Evolutionary conservation across 2,888 invertebrate species (phyloP).

Genomic region (Drosophila prolongata): DNA sequence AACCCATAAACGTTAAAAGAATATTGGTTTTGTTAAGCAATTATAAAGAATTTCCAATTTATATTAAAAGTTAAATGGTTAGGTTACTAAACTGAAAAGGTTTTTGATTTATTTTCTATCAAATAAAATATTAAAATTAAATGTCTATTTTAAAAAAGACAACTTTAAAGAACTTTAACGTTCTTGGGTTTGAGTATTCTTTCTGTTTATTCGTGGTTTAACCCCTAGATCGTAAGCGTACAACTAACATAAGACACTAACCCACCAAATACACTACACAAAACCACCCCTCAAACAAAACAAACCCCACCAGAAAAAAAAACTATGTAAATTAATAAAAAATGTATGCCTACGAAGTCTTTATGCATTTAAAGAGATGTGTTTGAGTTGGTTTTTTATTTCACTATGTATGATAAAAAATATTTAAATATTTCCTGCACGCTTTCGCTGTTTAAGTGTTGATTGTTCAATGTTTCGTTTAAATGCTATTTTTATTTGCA

Average conservation of each 20-base stretch:
- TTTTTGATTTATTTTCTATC: no score
- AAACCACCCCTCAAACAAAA: slow-evolving; percentile 13
- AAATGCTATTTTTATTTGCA: slow-evolving; percentile 34
- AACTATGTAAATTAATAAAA: slow-evolving; percentile 54
- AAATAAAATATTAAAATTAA: no score
- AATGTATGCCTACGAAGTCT: slow-evolving; percentile 43
- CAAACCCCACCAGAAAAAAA: slow-evolving; percentile 17
- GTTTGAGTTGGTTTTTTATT: slow-evolving; percentile 33
- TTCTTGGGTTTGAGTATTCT: slow-evolving; percentile 15
- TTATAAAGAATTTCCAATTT: no score
- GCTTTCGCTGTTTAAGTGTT: slow-evolving; percentile 61
- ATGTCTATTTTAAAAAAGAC: no score
- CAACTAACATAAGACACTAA: slow-evolving; percentile 56
- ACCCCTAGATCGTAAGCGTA: slow-evolving; percentile 61
- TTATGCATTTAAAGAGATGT: slow-evolving; percentile 33
- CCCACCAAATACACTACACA: slow-evolving; percentile 27
- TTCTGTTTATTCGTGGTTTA: slow-evolving; percentile 34
- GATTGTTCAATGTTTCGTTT: slow-evolving; percentile 23
- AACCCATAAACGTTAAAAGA: slow-evolving; percentile 12
- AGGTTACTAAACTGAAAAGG: not conserved
- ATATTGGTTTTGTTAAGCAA: not conserved
- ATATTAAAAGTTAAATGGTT: not conserved
- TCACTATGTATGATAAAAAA: slow-evolving; percentile 51
- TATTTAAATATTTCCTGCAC: slow-evolving; percentile 63
- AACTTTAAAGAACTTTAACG: not conserved